These are phyloP conservation scores for Macrotrachela quadricornifera DNA, from an alignment of 1,140 invertebrate genomes.

Conservation along the genomic window DNA sequence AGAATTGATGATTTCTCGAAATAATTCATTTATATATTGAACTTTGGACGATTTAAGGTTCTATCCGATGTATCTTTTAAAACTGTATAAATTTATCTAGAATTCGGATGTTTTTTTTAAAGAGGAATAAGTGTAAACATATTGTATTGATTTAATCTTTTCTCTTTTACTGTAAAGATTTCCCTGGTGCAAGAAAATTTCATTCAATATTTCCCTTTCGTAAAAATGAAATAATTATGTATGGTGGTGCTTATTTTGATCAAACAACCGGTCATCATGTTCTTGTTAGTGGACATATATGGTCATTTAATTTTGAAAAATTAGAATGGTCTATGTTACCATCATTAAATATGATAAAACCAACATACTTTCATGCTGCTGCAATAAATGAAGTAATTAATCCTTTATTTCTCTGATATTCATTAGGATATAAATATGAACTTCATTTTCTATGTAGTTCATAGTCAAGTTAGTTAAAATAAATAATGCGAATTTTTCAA, in stretches of 20 bases:
- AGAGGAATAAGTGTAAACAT: not conserved
- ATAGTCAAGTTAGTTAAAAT: too few species aligned
- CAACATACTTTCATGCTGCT: slow-evolving; percentile 8
- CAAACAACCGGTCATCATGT: not conserved
- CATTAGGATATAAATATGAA: too few species aligned
- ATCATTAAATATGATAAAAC: not conserved
- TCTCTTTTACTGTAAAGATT: not conserved
- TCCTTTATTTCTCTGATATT: too few species aligned
- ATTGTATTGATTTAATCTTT: not conserved
- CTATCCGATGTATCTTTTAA: too few species aligned
- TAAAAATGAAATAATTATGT: not conserved
- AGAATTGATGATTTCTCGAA: too few species aligned
- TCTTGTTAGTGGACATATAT: not conserved
- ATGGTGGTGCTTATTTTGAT: slow-evolving; percentile 3
- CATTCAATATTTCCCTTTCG: not conserved
- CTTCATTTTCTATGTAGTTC: too few species aligned
- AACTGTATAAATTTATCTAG: too few species aligned
- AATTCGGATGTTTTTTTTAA: too few species aligned
- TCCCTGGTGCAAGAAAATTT: slow-evolving; percentile 4
- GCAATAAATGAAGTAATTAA: not conserved
- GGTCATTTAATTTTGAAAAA: not conserved
- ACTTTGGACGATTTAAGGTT: too few species aligned
- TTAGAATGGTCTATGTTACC: not conserved
- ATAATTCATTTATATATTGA: too few species aligned
- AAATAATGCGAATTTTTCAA: too few species aligned